Percentiles rank a stretch among this genome's conserved stretches.
phyloP scores from a whole-genome alignment of 1,140 invertebrate species.

The Adoxophyes honmai region DNA sequence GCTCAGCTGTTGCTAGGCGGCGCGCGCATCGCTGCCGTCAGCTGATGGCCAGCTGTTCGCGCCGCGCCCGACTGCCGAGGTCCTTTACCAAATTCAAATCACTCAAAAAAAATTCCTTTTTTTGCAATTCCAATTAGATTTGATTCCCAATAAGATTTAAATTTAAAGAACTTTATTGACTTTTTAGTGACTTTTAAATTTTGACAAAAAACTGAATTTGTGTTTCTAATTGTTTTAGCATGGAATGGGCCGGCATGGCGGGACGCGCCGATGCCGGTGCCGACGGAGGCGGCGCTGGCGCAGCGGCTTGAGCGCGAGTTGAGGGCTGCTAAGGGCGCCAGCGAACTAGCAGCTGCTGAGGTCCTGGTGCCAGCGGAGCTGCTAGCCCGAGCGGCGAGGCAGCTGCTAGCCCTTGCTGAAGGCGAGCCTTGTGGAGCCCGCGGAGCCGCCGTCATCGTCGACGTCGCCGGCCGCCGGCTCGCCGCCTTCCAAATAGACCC shows the following conservation, averaged over 20 bases:
- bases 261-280: conserved; percentile 61
- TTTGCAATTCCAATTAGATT: too few relatives aligned
- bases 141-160: too few relatives aligned
- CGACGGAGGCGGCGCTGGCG: conserved; percentile 77
- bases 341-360: conserved; percentile 87
- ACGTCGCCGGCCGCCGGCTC: conserved; percentile 83
- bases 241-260: conserved; percentile 68
- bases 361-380: conserved; percentile 88
- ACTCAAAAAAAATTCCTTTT: too few relatives aligned
- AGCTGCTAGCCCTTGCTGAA: conserved; percentile 88
- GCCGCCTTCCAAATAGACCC: conserved; percentile 88
- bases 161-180: conserved; percentile 3
- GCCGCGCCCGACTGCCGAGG: conserved; percentile 73
- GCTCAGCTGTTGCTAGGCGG: conserved; percentile 67
- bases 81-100: neutral
- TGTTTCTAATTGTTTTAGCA: conserved; percentile 57
- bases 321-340: conserved; percentile 84
- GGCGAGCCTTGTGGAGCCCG: conserved; percentile 90
- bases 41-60: conserved; percentile 16
- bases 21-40: conserved; percentile 43
- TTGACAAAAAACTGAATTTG: conserved; percentile 21
- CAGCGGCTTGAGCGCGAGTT: conserved; percentile 86
- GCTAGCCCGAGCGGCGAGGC: conserved; percentile 84
- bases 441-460: conserved; percentile 86
- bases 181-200: conserved; percentile 1